Percentiles rank a stretch among this genome's conserved stretches.
Conservation (phyloP, 2,797 vertebrate species). For the Parauchenoglanis ngamensis region DNA sequence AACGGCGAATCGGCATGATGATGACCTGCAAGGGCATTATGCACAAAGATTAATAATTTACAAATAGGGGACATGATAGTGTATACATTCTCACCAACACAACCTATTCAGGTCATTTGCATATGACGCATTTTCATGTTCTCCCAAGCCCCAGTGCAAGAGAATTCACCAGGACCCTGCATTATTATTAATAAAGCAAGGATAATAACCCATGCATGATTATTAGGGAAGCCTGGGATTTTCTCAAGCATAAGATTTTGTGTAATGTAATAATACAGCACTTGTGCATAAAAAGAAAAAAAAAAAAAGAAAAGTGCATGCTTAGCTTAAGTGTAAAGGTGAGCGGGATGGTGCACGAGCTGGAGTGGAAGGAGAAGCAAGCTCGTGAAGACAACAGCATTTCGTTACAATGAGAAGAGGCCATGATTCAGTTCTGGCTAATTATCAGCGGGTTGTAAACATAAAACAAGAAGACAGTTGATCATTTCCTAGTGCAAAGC, state of each 20-base stretch:
- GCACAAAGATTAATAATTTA: background rate
- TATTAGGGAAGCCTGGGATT: background rate
- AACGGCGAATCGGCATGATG: conserved; percentile 92
- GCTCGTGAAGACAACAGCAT: background rate
- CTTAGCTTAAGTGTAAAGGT: background rate
- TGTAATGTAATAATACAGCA: background rate
- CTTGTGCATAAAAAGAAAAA: background rate
- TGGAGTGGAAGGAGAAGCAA: background rate
- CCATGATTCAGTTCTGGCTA: background rate
- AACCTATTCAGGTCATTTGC: background rate
- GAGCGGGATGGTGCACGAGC: background rate
- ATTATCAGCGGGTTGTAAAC: background rate
- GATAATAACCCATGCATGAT: background rate
- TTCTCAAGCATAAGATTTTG: background rate
- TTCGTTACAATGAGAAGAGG: conserved; percentile 24
- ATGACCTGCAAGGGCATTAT: conserved; percentile 25
- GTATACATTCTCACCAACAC: background rate
- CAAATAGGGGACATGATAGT: background rate
- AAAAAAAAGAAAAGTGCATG: background rate
- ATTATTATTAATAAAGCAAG: background rate
- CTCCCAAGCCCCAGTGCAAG: background rate
- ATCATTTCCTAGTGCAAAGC: background rate
- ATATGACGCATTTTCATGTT: background rate
- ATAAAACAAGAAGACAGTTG: background rate
- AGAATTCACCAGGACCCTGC: background rate